These are phyloP conservation scores for Prunella fulvescens DNA, from an alignment of 2,113 vertebrate species.

Conservation along the genomic window DNA sequence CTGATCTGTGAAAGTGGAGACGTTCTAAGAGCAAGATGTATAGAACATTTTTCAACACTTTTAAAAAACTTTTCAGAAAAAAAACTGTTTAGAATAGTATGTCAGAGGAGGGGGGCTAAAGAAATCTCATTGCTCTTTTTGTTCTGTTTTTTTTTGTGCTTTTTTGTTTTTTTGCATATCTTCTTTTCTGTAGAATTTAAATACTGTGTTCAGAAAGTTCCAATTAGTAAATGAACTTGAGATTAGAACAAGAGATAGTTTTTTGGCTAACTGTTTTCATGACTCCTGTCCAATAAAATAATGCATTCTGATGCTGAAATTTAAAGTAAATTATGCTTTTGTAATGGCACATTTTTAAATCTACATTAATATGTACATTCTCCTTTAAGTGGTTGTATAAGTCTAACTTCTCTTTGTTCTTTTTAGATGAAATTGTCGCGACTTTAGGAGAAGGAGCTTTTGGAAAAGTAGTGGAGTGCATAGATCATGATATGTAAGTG, in stretches of 20 bases:
- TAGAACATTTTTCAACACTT: slow-evolving; percentile 96
- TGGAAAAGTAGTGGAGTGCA: slow-evolving; percentile 97
- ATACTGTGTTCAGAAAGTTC: slow-evolving; percentile 74
- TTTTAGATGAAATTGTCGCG: slow-evolving; percentile 96
- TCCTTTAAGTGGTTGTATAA: slow-evolving; percentile 44
- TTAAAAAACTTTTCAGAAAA: slow-evolving; percentile 76
- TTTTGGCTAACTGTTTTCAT: slow-evolving; percentile 77
- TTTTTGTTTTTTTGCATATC: slow-evolving; percentile 79
- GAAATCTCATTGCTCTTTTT: slow-evolving; percentile 79
- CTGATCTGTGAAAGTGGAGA: slow-evolving; percentile 99
- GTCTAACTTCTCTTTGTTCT: slow-evolving; percentile 46
- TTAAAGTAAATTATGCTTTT: slow-evolving; percentile 76
- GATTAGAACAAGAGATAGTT: slow-evolving; percentile 77
- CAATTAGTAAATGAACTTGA: slow-evolving; percentile 73
- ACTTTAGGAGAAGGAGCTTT: slow-evolving; percentile 98
- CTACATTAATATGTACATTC: slow-evolving; percentile 64
- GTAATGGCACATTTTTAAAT: slow-evolving; percentile 73
- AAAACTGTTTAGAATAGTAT: slow-evolving; percentile 80
- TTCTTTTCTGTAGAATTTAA: slow-evolving; percentile 80
- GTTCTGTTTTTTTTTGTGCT: slow-evolving; percentile 78
- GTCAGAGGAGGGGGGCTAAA: slow-evolving; percentile 79
- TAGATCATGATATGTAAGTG: slow-evolving; percentile 86
- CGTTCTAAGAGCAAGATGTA: slow-evolving; percentile 99
- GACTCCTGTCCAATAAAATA: slow-evolving; percentile 77
- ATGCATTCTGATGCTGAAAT: slow-evolving; percentile 73